phyloP scores from a whole-genome alignment of 2,797 vertebrate species.

The Eurystomus glaucurus region DNA sequence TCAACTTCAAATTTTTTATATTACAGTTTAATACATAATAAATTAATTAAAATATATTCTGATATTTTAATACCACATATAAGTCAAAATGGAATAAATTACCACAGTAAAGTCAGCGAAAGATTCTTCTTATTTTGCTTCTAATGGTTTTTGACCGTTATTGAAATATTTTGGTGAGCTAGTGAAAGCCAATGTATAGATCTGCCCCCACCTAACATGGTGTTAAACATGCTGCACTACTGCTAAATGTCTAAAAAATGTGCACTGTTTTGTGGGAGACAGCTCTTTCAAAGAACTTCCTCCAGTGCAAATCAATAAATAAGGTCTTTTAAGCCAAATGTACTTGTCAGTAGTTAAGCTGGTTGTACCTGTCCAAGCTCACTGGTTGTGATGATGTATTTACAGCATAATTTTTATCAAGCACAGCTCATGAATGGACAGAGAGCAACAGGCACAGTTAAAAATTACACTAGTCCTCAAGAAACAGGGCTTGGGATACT shows the following conservation, averaged over 20 bases:
- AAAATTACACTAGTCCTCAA: neutral
- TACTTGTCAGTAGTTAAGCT: no score
- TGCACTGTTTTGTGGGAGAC: neutral
- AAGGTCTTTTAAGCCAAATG: neutral
- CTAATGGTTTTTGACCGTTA: neutral
- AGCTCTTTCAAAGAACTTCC: neutral
- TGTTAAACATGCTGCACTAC: neutral
- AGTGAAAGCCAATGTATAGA: neutral
- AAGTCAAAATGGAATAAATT: neutral
- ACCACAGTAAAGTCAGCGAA: neutral
- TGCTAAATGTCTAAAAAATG: neutral
- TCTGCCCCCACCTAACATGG: neutral
- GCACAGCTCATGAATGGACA: neutral
- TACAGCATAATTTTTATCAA: neutral
- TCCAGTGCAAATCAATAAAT: neutral
- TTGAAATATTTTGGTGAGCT: neutral
- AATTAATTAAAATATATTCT: neutral
- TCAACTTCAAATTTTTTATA: neutral
- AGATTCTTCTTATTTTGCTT: neutral
- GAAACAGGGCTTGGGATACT: neutral
- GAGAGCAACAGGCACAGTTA: neutral
- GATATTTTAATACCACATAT: neutral
- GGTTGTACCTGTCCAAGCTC: neutral
- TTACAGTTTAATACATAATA: neutral
- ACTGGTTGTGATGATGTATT: neutral